phyloP scores from a whole-genome alignment of 2,888 invertebrate species.

The Ramazzottius varieornatus region DNA sequence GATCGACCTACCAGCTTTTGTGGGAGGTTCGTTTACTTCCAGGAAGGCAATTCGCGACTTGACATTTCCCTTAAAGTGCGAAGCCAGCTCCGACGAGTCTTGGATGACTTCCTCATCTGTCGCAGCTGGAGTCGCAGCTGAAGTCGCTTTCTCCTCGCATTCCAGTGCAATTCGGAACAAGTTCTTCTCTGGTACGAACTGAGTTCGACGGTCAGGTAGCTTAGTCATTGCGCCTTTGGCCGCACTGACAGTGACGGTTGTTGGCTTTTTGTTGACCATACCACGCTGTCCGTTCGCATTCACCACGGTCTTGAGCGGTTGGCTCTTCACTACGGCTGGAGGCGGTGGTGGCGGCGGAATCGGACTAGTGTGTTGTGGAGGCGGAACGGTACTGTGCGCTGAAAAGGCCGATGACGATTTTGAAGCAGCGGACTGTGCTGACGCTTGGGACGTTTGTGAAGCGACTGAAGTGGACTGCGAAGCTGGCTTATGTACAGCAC shows the following conservation, averaged over 20 bases:
- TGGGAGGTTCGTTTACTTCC: neutral
- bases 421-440: too few species aligned
- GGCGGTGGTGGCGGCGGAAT: neutral
- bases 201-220: neutral
- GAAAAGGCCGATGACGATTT: too few species aligned
- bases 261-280: neutral
- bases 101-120: neutral
- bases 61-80: neutral
- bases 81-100: neutral
- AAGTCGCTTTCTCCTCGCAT: neutral
- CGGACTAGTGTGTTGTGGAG: too few species aligned
- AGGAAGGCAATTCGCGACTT: neutral
- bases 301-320: neutral
- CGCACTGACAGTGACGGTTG: neutral
- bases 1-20: neutral
- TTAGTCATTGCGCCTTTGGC: neutral
- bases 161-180: neutral
- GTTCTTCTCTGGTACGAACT: constrained; percentile 1
- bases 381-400: too few species aligned
- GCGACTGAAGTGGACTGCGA: too few species aligned
- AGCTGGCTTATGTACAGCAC: too few species aligned
- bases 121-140: neutral
- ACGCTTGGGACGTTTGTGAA: too few species aligned
- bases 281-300: neutral
- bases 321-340: neutral